phyloP scores from a whole-genome alignment of 30 jellyfish, hydroid and myxozoan species.

The Mastigias papua region DNA sequence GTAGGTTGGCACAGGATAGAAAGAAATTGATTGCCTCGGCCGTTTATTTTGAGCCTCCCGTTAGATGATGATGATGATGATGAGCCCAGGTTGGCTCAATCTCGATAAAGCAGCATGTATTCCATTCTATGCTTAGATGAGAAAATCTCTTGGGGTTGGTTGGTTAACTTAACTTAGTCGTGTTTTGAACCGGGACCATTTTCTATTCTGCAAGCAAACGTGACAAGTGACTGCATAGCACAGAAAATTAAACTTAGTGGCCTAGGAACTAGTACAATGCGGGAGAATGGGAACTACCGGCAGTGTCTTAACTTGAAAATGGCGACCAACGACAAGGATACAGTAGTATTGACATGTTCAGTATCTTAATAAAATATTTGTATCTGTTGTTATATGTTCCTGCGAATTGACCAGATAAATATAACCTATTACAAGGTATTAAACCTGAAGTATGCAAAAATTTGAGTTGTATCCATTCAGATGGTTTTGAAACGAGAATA shows the following conservation, averaged over 20 bases:
- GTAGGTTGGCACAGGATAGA: too few relatives aligned
- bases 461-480: neutral
- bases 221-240: neutral
- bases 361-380: neutral
- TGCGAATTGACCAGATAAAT: neutral
- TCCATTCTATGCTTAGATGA: too few relatives aligned
- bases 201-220: too few relatives aligned
- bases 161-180: too few relatives aligned
- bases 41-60: too few relatives aligned
- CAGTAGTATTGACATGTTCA: neutral
- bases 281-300: constrained; percentile 58
- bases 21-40: too few relatives aligned
- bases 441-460: neutral
- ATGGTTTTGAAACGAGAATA: neutral
- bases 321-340: constrained; percentile 8
- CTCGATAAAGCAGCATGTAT: too few relatives aligned
- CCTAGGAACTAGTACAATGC: constrained; percentile 13
- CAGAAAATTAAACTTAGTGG: neutral
- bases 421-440: neutral
- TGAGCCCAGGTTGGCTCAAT: too few relatives aligned
- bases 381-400: neutral
- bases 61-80: too few relatives aligned
- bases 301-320: constrained; percentile 10
- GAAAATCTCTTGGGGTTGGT: too few relatives aligned
- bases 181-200: neutral